Percentiles rank a stretch among this genome's conserved stretches.
Evolutionary conservation across 1,140 invertebrate species (phyloP).

Genomic region (Hetaerina americana): DNA sequence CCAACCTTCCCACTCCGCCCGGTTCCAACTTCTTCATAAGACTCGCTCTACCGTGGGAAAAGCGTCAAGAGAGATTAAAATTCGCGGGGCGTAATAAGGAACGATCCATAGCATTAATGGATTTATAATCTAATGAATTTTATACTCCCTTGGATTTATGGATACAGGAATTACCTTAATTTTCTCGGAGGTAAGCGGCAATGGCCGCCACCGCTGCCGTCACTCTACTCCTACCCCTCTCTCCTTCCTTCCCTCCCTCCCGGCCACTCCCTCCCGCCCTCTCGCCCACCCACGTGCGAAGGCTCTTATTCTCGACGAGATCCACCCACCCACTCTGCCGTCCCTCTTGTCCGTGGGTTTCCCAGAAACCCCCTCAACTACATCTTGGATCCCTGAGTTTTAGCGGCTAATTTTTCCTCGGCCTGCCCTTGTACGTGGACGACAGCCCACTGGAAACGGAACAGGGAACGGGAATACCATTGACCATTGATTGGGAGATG

Average conservation of each 20-base stretch:
- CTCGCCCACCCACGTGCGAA: neutral
- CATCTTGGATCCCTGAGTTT: too few relatives aligned
- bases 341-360: too few relatives aligned
- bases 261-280: neutral
- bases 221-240: neutral
- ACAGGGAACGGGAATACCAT: too few relatives aligned
- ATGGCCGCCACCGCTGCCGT: neutral
- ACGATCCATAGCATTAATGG: constrained; percentile 14
- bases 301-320: neutral
- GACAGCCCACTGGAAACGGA: too few relatives aligned
- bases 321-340: too few relatives aligned
- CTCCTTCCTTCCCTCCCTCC: neutral
- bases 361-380: too few relatives aligned
- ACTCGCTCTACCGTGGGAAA: neutral
- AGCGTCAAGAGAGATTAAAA: constrained; percentile 4
- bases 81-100: constrained; percentile 4
- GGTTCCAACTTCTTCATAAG: neutral
- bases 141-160: constrained; percentile 5
- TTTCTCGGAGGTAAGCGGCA: neutral
- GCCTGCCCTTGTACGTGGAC: too few relatives aligned
- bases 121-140: constrained; percentile 18
- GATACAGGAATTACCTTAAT: neutral
- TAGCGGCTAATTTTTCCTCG: too few relatives aligned
- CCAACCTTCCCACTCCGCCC: neutral
- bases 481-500: too few relatives aligned